These are phyloP conservation scores for Rhabdornis inornatus DNA, from an alignment of 2,113 vertebrate genomes.

Conservation along the genomic window DNA sequence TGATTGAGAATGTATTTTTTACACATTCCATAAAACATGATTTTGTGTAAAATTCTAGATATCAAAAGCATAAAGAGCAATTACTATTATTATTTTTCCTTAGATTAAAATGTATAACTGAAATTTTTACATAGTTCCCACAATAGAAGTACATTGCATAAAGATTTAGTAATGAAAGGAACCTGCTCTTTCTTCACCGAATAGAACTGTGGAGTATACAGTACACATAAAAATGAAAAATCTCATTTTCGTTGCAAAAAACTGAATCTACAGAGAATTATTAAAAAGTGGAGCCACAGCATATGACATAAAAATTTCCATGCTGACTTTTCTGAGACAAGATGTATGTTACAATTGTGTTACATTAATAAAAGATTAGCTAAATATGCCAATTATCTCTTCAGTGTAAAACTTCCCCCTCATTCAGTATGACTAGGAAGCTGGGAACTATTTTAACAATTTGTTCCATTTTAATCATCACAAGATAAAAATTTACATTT, in stretches of 20 bases:
- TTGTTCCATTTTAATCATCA: conserved; percentile 31
- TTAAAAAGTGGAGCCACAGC: neutral
- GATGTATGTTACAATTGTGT: conserved; percentile 33
- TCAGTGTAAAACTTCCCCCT: conserved; percentile 11
- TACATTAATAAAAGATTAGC: conserved; percentile 57
- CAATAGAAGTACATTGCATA: neutral
- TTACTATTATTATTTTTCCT: neutral
- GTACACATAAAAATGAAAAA: conserved; percentile 8
- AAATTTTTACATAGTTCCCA: neutral
- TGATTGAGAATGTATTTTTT: neutral
- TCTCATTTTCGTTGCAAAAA: neutral
- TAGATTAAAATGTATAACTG: neutral
- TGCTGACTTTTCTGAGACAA: conserved; percentile 52
- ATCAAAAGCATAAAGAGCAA: neutral
- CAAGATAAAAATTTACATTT: neutral
- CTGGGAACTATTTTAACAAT: conserved; percentile 15
- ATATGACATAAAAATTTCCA: conserved; percentile 56
- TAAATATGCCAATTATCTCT: conserved; percentile 42
- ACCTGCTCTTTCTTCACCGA: neutral
- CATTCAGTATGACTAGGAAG: neutral
- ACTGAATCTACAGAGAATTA: conserved; percentile 27
- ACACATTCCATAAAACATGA: neutral
- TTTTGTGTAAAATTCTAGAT: neutral
- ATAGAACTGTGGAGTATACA: neutral
- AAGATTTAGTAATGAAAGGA: neutral